Percentiles rank a stretch among this genome's conserved stretches.
These are phyloP conservation scores for Otus sunia DNA, from an alignment of 2,113 vertebrate genomes.

Conservation along the genomic window DNA sequence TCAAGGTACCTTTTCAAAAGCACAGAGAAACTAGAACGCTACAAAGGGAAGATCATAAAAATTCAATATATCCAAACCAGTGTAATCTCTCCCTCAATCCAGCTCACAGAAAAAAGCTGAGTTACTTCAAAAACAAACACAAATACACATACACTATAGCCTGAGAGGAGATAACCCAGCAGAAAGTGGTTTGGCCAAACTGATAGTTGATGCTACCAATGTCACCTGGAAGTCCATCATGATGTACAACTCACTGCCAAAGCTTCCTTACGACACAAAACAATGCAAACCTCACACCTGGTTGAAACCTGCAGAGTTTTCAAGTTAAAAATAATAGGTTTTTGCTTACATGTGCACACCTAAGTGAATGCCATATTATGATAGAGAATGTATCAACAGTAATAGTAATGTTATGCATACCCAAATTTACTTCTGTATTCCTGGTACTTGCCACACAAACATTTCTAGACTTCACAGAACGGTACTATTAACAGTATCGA, in stretches of 20 bases:
- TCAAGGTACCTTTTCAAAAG: not conserved
- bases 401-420: not conserved
- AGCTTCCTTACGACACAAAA: not conserved
- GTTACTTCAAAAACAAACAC: not conserved
- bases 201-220: not conserved
- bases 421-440: not conserved
- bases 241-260: not conserved
- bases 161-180: not conserved
- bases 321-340: not conserved
- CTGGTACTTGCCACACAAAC: not conserved
- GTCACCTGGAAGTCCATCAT: not conserved
- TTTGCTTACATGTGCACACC: not conserved
- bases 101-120: not conserved
- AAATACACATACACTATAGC: not conserved
- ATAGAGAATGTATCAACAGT: not conserved
- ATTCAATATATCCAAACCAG: not conserved
- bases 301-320: not conserved
- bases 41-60: not conserved
- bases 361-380: not conserved
- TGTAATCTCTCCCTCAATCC: not conserved
- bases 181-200: not conserved
- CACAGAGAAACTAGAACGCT: not conserved
- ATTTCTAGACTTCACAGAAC: not conserved
- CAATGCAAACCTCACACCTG: not conserved
- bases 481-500: fast-evolving